Evolutionary conservation across 2,113 vertebrate genomes (phyloP), one percentile per base, ranked within the genome.

Genomic region (Lepus timidus): DNA sequence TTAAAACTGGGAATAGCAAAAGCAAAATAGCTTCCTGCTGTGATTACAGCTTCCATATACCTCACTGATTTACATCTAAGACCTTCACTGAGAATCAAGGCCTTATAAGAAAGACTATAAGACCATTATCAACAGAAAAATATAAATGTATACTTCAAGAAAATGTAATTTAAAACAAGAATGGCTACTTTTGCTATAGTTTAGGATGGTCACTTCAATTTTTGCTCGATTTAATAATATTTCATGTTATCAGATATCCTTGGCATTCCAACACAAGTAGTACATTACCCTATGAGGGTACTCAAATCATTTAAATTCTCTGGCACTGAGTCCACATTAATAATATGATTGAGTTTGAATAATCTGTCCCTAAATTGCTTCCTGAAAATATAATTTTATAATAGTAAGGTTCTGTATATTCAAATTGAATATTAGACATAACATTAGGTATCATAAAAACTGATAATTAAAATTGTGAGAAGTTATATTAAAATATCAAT

Each of bases 291-390:
- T 71, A 3, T 20, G 9, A n/a, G n/a, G 22, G 1, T 52, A 22
- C 61, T 62, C 22, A 71, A 83, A 49, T 67, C 14, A 73, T 88
- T 62, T 36, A 64, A 83, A 67, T 84, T 70, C 52, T 70, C 65
- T 62, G 27, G 33, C 5, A 23, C 22, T 82, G 20, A 85, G 36
- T 90, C 12, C 9, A 68, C 39, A 52, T 44, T 75, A 95, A 83
- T 55, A 85, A 65, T 25, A 76, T 19, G 20, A 94, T 39, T 52
- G 14, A 90, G 22, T n/a, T 90, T 13, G 19, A 65, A 92, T 92
- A 85, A 95, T 73, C 49, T 83, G 25, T 36, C 52, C 88, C 52
- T 88, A 88, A 95, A 81, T 88, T 65, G 20, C 49, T 93, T 80
- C 78, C 13, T 22, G 75, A 4, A 11, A 78, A n/a, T 95, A 78